Conservation (phyloP, 2,797 vertebrate species). For the Sebastes nivosus region DNA sequence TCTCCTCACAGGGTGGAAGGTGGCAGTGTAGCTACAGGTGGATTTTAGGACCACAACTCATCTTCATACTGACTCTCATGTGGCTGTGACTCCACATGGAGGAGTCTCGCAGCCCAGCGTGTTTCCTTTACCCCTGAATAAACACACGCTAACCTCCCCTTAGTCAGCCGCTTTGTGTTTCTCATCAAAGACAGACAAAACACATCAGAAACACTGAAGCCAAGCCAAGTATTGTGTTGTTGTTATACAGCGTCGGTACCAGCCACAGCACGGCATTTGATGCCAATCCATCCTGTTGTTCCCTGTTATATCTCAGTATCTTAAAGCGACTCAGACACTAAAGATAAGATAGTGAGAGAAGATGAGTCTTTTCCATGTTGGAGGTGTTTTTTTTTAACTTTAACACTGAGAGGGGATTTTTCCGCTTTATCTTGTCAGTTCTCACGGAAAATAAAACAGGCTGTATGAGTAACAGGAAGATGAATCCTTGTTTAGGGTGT, state of each 20-base stretch:
- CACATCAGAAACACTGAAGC: constrained; percentile 37
- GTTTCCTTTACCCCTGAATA: constrained; percentile 83
- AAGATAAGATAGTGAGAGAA: constrained; percentile 28
- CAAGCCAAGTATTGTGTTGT: constrained; percentile 79
- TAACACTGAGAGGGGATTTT: constrained; percentile 36
- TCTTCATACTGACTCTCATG: constrained; percentile 66
- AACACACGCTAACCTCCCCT: constrained; percentile 86
- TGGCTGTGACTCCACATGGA: constrained; percentile 67
- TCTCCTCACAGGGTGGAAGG: constrained; percentile 40
- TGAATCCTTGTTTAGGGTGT: constrained; percentile 65
- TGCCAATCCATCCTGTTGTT: constrained; percentile 31
- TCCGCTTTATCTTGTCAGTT: constrained; percentile 51
- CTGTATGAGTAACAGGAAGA: constrained; percentile 72
- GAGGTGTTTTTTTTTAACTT: not conserved
- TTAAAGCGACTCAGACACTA: constrained; percentile 41
- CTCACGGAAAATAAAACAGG: constrained; percentile 61
- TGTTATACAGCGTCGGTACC: constrained; percentile 80
- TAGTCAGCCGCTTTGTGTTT: constrained; percentile 79
- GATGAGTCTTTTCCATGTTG: constrained; percentile 55
- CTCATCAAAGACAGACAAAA: constrained; percentile 68
- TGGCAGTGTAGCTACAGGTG: constrained; percentile 70
- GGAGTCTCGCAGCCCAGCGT: constrained; percentile 63
- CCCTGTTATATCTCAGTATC: constrained; percentile 25
- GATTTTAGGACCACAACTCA: constrained; percentile 58
- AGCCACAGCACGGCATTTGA: constrained; percentile 74